phyloP scores from a whole-genome alignment of 2,888 invertebrate species.

The Clitarchus hookeri region DNA sequence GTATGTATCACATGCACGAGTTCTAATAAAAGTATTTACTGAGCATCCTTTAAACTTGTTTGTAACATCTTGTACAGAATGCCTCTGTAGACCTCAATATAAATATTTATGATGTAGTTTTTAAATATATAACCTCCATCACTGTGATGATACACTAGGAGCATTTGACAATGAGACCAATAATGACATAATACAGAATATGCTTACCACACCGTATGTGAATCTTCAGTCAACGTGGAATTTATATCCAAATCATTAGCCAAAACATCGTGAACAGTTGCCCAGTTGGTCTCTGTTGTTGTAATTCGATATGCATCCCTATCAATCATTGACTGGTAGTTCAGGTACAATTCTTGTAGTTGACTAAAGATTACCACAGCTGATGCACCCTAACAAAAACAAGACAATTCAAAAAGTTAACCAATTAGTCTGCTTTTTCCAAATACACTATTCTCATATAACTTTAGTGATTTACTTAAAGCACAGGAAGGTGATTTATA shows the following conservation, averaged over 20 bases:
- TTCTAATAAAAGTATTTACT: too few relatives aligned
- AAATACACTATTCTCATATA: too few relatives aligned
- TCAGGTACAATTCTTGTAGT: constrained; percentile 63
- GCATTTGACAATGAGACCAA: too few relatives aligned
- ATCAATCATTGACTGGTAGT: constrained; percentile 64
- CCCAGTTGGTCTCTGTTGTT: constrained; percentile 48
- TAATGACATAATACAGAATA: background rate
- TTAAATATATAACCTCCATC: background rate
- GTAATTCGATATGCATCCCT: constrained; percentile 65
- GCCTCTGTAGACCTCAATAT: too few relatives aligned
- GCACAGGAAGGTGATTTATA: too few relatives aligned
- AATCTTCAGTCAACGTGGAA: constrained; percentile 46
- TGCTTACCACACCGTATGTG: constrained; percentile 52
- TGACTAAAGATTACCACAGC: constrained; percentile 59
- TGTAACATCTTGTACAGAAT: too few relatives aligned
- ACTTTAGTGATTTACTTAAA: too few relatives aligned
- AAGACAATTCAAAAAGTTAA: background rate
- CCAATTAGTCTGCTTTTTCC: too few relatives aligned
- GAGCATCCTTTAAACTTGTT: too few relatives aligned
- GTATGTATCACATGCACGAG: too few relatives aligned
- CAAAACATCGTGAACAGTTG: constrained; percentile 49
- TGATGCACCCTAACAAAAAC: constrained; percentile 61
- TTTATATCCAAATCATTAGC: constrained; percentile 45
- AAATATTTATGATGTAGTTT: too few relatives aligned
- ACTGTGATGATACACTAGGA: background rate